Base-by-base conservation (phyloP, 2,113 vertebrate genomes). In the Callorhinus ursinus region DNA sequence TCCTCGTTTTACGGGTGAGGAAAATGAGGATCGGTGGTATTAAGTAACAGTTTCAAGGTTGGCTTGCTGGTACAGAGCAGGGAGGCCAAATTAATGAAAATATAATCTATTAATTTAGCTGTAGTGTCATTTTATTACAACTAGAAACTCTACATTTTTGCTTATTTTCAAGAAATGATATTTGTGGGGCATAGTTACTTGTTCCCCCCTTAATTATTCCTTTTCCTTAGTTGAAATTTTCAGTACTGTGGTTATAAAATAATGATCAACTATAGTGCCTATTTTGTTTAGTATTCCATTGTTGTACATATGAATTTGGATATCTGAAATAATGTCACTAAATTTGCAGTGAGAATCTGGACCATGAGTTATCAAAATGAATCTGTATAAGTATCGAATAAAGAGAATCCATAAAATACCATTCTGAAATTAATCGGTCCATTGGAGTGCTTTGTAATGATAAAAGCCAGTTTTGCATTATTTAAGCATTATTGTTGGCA, bases 91-190 rank as follows among this genome's bases (percentile, higher is more conserved):
- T 49, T 65, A 81, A 82, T 87, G 53, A 77, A 89, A 97, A 59
- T 46, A 1, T 39, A 1, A 11, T 26, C 51, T 46, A 53, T 67
- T 92, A 59, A 59, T 2, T 59, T 93, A 65, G 19, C 82, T 33
- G n/a, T 57, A 28, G 16, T 42, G 4, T n/a, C 18, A 90, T 83
- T 94, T 61, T 81, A 61, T 61, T 82, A 55, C 2, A 76, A 1
- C 77, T 39, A 19, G 61, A 83, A 84, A 67, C n/a, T 90, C 16
- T 74, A 57, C 21, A 36, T 71, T 89, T 63, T 80, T 10, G 24
- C 13, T 57, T 95, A 69, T 72, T 77, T 95, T 97, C n/a, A 63
- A 76, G 63, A 84, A 81, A 12, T 95, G 8, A 19, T 77, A 39
- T 90, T 97, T 16, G n/a, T 61, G 36, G 28, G 53, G 1, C 8